Conservation (phyloP, 2,797 vertebrate species). For the Crocidura indochinensis region DNA sequence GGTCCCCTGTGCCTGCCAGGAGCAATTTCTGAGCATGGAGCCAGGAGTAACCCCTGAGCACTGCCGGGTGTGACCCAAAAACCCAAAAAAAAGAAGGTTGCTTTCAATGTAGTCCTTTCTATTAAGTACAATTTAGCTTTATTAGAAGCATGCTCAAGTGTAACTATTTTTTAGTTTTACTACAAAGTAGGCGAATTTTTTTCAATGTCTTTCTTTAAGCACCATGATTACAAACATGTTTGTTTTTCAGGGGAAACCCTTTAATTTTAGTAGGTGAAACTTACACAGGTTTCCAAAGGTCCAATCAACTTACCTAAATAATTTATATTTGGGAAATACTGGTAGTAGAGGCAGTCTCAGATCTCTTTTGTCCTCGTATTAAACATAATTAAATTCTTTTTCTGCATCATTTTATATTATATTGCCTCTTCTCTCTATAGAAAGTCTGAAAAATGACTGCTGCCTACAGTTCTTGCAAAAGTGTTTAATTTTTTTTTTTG, state of each 20-base stretch:
- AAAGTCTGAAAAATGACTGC: background rate
- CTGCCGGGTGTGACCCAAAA: too few relatives aligned
- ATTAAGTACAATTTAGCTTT: constrained; percentile 58
- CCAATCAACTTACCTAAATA: background rate
- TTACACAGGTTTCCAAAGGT: background rate
- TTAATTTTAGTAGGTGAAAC: too few relatives aligned
- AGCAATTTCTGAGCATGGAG: too few relatives aligned
- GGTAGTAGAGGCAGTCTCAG: background rate
- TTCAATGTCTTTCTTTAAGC: too few relatives aligned
- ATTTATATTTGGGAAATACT: background rate
- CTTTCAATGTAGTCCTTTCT: constrained; percentile 47
- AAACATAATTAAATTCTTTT: constrained; percentile 48
- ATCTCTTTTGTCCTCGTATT: background rate
- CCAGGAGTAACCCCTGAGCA: too few relatives aligned
- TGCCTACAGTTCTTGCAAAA: constrained; percentile 49
- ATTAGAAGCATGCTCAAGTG: constrained; percentile 21
- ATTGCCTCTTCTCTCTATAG: background rate
- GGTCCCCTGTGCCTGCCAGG: too few relatives aligned
- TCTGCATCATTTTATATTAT: constrained; percentile 33
- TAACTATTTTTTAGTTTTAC: constrained; percentile 5
- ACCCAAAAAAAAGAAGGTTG: background rate
- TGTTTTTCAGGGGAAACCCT: too few relatives aligned
- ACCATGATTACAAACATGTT: too few relatives aligned
- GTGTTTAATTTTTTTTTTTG: constrained; percentile 42
- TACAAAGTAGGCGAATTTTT: constrained; percentile 3